Conservation (phyloP, 2,888 invertebrate species). For the Silvanus unidentatus region DNA sequence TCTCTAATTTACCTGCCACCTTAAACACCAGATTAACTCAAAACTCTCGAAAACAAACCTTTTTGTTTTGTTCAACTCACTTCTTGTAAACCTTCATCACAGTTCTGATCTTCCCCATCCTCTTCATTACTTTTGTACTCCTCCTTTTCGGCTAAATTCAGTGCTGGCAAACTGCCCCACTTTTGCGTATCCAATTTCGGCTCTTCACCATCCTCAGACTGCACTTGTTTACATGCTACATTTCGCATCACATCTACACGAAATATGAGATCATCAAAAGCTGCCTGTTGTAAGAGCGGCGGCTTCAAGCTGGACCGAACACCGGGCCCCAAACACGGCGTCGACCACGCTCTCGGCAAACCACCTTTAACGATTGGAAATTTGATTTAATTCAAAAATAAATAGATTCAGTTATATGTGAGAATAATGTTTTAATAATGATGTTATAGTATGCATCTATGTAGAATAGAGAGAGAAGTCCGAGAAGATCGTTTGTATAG, state of each 20-base stretch:
- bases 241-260: conserved; percentile 79
- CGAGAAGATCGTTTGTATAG: too few relatives aligned
- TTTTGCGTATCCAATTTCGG: conserved; percentile 13
- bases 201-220: conserved; percentile 33
- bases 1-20: conserved; percentile 77
- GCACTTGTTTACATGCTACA: conserved; percentile 56
- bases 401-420: too few relatives aligned
- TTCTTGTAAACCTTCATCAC: conserved; percentile 41
- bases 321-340: conserved; percentile 46
- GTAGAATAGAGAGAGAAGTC: too few relatives aligned
- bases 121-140: conserved; percentile 20
- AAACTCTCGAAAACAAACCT: not conserved
- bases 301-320: conserved; percentile 65
- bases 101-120: conserved; percentile 21
- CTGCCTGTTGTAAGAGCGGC: conserved; percentile 78
- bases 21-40: conserved; percentile 15
- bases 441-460: too few relatives aligned
- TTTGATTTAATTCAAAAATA: too few relatives aligned
- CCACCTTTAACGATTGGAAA: conserved; percentile 41
- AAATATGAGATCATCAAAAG: conserved; percentile 76
- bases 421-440: too few relatives aligned
- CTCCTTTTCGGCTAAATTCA: conserved; percentile 33
- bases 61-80: conserved; percentile 19
- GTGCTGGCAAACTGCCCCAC: conserved; percentile 40
- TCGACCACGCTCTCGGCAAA: conserved; percentile 44